Base-by-base conservation (phyloP, 2,797 vertebrate genomes). In the Acanthiza pusilla region DNA sequence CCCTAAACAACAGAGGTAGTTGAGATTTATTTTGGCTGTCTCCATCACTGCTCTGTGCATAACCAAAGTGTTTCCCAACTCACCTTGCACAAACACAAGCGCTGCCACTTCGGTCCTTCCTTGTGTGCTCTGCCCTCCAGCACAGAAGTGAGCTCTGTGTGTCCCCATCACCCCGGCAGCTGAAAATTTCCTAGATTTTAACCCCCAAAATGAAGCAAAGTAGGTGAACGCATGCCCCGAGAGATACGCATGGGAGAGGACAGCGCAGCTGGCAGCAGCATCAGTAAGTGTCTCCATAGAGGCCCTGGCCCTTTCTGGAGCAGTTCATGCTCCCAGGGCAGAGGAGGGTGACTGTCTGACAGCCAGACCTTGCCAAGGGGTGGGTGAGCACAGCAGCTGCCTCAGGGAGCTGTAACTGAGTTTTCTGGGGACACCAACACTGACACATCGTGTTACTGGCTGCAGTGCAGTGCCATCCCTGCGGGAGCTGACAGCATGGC, bases 221-320 rank as follows among this genome's bases (percentile, higher is more conserved):
- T 1, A 57, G 21, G 26, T 2, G 17, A 54, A 22, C 2, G 5
- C 5, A 11, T 8, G 11, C 18, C 36, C 34, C 13, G 50, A 40
- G 38, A 36, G 16, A 36, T 1, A 3, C 0, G 2, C 9, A 2
- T 1, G 5, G 27, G 10, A 23, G n/a, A 57, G 29, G 29, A 45
- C 18, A 11, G 43, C 53, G 50, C 42, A 26, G n/a, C 1, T 1
- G 16, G n/a, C 30, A 43, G n/a, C 16, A 83, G 8, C 4, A 1
- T 10, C 66, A 13, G 36, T 36, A 36, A 36, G 7, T 1, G 27
- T 21, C 43, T 55, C 42, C 34, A 27, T 3, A 13, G 5, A 51
- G 21, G 40, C 16, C 60, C 7, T 0, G 9, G 26, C 13, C 34
- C 22, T 40, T 27, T 3, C 21, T 11, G n/a, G 54, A 16, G 13